A percentile compares a stretch with the other conserved stretches of the same genome.
These are phyloP conservation scores for Indicator indicator DNA, from an alignment of 2,113 vertebrate genomes.

Conservation along the genomic window DNA sequence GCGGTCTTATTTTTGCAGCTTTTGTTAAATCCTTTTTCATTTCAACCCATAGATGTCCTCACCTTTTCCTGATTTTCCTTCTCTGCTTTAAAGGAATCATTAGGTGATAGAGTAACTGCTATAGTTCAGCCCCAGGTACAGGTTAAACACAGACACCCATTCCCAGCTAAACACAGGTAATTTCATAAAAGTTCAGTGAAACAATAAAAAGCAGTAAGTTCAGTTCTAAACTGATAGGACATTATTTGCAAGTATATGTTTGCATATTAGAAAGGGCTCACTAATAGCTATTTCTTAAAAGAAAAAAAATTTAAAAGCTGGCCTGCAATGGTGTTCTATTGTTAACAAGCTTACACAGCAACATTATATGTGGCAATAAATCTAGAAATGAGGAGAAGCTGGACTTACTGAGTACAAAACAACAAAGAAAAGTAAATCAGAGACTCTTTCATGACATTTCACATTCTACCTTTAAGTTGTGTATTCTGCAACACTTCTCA, in stretches of 20 bases:
- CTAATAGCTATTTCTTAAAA: accelerated
- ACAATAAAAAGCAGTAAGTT: not conserved
- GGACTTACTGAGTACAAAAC: not conserved
- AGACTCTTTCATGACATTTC: accelerated
- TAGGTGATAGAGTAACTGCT: not conserved
- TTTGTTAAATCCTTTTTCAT: not conserved
- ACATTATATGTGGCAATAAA: accelerated
- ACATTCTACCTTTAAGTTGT: accelerated
- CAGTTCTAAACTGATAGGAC: accelerated
- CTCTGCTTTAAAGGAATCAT: not conserved
- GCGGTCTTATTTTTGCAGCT: not conserved
- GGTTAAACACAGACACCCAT: not conserved
- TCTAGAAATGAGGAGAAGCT: accelerated
- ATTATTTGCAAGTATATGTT: accelerated
- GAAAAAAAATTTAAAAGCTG: not conserved
- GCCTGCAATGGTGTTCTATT: accelerated
- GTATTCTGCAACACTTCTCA: accelerated
- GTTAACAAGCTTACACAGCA: accelerated
- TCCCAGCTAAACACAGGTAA: not conserved
- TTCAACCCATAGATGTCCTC: not conserved
- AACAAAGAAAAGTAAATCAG: accelerated
- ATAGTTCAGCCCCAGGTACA: not conserved
- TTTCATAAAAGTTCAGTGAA: not conserved
- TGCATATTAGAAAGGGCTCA: not conserved
- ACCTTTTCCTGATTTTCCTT: not conserved